Conservation (phyloP, 1,140 invertebrate species). For the Drosophila paulistorum region DNA sequence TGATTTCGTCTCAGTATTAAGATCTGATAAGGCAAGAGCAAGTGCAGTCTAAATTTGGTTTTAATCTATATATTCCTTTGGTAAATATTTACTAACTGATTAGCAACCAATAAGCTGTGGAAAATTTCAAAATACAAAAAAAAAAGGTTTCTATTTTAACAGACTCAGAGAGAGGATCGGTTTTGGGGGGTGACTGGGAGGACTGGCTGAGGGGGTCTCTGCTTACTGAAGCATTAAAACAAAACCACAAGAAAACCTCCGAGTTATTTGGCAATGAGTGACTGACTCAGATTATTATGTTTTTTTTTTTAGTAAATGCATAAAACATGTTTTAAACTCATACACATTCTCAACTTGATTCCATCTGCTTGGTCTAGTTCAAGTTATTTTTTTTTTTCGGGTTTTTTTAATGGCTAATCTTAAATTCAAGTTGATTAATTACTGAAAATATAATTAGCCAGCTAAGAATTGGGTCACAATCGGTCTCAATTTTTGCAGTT, state of each 20-base stretch:
- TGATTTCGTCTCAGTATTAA: constrained; percentile 14
- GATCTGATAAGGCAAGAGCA: constrained; percentile 47
- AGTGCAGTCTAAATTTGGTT: constrained; percentile 45
- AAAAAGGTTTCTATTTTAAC: constrained; percentile 15
- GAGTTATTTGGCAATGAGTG: constrained; percentile 70
- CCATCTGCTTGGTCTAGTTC: constrained; percentile 4
- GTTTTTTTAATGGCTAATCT: constrained; percentile 26
- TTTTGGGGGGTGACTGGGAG: not conserved
- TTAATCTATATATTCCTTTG: constrained; percentile 56
- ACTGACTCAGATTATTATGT: not conserved
- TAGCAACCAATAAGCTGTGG: constrained; percentile 49
- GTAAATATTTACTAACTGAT: constrained; percentile 70
- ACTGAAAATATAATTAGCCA: constrained; percentile 43
- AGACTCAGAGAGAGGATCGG: too few species aligned
- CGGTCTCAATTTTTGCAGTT: constrained; percentile 58
- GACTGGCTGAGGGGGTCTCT: constrained; percentile 16
- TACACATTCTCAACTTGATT: not conserved
- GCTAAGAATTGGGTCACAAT: constrained; percentile 42
- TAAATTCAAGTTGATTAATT: constrained; percentile 43
- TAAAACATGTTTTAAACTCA: constrained; percentile 40
- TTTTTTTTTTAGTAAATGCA: constrained; percentile 38
- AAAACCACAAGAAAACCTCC: constrained; percentile 46
- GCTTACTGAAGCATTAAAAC: constrained; percentile 38
- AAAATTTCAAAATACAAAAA: constrained; percentile 43
- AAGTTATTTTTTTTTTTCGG: constrained; percentile 17